Evolutionary conservation across 2,888 invertebrate species (phyloP).

Genomic region (Drosophila cracens): DNA sequence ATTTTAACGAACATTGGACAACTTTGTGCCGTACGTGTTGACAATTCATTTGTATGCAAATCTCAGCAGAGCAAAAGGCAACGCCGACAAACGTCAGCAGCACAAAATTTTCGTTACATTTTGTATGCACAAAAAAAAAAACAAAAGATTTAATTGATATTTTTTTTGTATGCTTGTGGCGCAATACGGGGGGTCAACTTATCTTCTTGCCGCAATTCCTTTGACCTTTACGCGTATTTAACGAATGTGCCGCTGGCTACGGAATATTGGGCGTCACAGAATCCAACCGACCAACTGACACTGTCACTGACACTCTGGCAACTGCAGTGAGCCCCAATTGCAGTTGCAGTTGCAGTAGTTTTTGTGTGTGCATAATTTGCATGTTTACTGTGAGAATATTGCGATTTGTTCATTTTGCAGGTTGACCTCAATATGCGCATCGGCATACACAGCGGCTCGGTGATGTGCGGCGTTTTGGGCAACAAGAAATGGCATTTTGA

Average conservation of each 20-base stretch:
- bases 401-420: slow-evolving; percentile 85
- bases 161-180: slow-evolving; percentile 19
- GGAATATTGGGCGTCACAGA: slow-evolving; percentile 34
- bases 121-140: slow-evolving; percentile 33
- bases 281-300: slow-evolving; percentile 8
- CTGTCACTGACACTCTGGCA: slow-evolving; percentile 23
- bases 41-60: slow-evolving; percentile 82
- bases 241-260: slow-evolving; percentile 45
- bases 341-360: slow-evolving; percentile 9
- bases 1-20: slow-evolving; percentile 61
- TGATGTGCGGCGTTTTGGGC: slow-evolving; percentile 97
- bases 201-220: slow-evolving; percentile 12
- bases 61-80: slow-evolving; percentile 70
- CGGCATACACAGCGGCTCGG: slow-evolving; percentile 98
- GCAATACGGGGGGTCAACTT: slow-evolving; percentile 4
- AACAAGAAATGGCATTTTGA: slow-evolving; percentile 97
- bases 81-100: slow-evolving; percentile 39
- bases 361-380: slow-evolving; percentile 30
- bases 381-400: slow-evolving; percentile 41
- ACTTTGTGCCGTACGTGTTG: slow-evolving; percentile 64
- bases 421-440: slow-evolving; percentile 99
- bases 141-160: slow-evolving; percentile 47
- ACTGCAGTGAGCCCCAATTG: slow-evolving; percentile 15
- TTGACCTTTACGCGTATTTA: slow-evolving; percentile 40
- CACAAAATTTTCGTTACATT: slow-evolving; percentile 39